These are phyloP conservation scores for Heliconius aoede DNA, from an alignment of 2,888 invertebrate species.

Conservation along the genomic window DNA sequence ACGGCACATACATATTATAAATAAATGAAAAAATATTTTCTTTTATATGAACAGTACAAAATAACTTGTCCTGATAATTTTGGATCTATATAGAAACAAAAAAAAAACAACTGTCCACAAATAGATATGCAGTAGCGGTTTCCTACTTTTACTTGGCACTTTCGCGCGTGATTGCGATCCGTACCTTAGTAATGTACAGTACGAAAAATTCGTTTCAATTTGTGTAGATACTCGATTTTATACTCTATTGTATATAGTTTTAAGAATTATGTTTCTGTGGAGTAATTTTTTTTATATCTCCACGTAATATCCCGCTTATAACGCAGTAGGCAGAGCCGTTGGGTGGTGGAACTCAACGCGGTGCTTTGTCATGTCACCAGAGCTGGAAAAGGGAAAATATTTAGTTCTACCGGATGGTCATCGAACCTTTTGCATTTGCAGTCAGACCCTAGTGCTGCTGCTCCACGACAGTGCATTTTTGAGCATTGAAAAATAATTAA, in stretches of 20 bases:
- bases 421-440: too few species aligned
- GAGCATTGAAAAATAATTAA: too few species aligned
- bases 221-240: conserved; percentile 22
- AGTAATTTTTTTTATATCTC: background rate
- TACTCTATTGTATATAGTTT: background rate
- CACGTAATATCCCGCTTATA: background rate
- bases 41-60: too few species aligned
- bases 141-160: conserved; percentile 57
- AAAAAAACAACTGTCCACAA: conserved; percentile 14
- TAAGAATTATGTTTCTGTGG: conserved; percentile 18
- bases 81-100: background rate
- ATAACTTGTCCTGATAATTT: too few species aligned
- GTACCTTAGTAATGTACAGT: conserved; percentile 20
- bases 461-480: too few species aligned
- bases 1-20: too few species aligned
- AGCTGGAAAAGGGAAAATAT: too few species aligned
- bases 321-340: background rate
- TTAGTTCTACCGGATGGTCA: too few species aligned
- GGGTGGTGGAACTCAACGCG: too few species aligned
- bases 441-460: too few species aligned
- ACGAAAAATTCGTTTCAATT: background rate
- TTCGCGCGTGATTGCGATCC: conserved; percentile 47
- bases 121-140: conserved; percentile 36
- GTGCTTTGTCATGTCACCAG: too few species aligned
- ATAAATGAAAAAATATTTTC: too few species aligned